A percentile compares a stretch with the other conserved stretches of the same genome.
These are phyloP conservation scores for Bilobella aurantiaca DNA, from an alignment of 1,140 invertebrate species.

Conservation along the genomic window DNA sequence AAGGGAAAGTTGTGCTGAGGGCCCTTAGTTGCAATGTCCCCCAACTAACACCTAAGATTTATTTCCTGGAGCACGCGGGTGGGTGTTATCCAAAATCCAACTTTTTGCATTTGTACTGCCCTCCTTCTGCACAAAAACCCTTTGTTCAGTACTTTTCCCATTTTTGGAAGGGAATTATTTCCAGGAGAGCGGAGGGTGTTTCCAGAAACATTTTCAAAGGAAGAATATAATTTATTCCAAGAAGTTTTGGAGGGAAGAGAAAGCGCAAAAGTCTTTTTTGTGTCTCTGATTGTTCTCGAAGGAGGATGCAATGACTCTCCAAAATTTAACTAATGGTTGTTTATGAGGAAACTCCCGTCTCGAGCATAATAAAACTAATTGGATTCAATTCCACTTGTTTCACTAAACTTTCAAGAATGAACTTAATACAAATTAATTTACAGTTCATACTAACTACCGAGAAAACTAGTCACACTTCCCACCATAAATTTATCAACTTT, in stretches of 20 bases:
- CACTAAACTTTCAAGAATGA: too few species aligned
- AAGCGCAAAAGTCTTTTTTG: not conserved
- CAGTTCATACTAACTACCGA: too few species aligned
- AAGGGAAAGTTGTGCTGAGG: not conserved
- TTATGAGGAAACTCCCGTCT: too few species aligned
- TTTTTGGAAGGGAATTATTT: not conserved
- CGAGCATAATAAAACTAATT: too few species aligned
- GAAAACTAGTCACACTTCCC: too few species aligned
- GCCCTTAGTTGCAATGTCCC: not conserved
- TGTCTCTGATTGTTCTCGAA: not conserved
- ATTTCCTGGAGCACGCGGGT: not conserved
- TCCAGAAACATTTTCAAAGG: not conserved
- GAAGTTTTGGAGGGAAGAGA: not conserved
- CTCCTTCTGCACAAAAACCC: not conserved
- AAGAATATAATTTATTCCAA: too few species aligned
- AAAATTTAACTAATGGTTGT: too few species aligned
- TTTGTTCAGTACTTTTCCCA: not conserved
- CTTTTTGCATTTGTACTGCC: not conserved
- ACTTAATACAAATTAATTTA: too few species aligned
- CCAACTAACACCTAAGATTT: not conserved
- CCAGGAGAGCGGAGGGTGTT: not conserved
- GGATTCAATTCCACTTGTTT: too few species aligned
- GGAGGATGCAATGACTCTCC: too few species aligned
- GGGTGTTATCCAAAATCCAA: not conserved
- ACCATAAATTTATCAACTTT: too few species aligned